Conservation (phyloP, 2,888 invertebrate genomes). For the Drosophila hamatofila region DNA sequence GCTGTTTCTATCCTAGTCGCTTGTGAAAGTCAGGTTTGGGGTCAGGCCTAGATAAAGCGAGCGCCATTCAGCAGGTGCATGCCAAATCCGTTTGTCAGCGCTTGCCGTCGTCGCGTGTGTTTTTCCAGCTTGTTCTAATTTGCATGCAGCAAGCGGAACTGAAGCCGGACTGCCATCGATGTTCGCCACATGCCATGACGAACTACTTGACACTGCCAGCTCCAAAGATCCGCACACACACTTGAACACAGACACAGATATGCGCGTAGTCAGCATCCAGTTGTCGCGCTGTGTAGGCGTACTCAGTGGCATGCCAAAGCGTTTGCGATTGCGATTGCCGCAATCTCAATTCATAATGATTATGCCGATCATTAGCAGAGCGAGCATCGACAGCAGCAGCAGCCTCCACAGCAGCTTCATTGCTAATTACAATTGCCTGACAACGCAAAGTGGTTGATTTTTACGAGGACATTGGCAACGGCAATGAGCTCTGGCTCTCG, state of each 20-base stretch:
- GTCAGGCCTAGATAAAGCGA: slow-evolving; percentile 40
- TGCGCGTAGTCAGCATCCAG: slow-evolving; percentile 3
- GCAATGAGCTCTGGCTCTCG: background rate
- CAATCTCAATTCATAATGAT: slow-evolving; percentile 74
- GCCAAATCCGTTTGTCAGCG: slow-evolving; percentile 77
- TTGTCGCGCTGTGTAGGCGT: slow-evolving; percentile 55
- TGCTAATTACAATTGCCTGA: slow-evolving; percentile 65
- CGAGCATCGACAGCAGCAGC: slow-evolving; percentile 16
- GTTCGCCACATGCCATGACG: slow-evolving; percentile 67
- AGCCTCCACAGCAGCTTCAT: slow-evolving; percentile 23
- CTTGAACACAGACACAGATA: background rate
- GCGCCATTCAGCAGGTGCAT: slow-evolving; percentile 60
- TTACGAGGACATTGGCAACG: slow-evolving; percentile 53
- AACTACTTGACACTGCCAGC: slow-evolving; percentile 59
- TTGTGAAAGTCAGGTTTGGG: slow-evolving; percentile 72
- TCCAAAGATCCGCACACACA: slow-evolving; percentile 7
- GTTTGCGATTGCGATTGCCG: slow-evolving; percentile 37
- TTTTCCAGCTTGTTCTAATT: slow-evolving; percentile 74
- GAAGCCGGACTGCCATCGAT: slow-evolving; percentile 55
- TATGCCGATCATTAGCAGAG: slow-evolving; percentile 57
- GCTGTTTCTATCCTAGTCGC: slow-evolving; percentile 21
- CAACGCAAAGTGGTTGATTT: slow-evolving; percentile 33
- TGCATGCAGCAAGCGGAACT: slow-evolving; percentile 79
- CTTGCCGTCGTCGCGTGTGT: slow-evolving; percentile 57
- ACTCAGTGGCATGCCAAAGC: slow-evolving; percentile 25